Percentiles rank a stretch among this genome's conserved stretches.
These are phyloP conservation scores for Spodoptera picta DNA, from an alignment of 2,888 invertebrate species.

Conservation along the genomic window DNA sequence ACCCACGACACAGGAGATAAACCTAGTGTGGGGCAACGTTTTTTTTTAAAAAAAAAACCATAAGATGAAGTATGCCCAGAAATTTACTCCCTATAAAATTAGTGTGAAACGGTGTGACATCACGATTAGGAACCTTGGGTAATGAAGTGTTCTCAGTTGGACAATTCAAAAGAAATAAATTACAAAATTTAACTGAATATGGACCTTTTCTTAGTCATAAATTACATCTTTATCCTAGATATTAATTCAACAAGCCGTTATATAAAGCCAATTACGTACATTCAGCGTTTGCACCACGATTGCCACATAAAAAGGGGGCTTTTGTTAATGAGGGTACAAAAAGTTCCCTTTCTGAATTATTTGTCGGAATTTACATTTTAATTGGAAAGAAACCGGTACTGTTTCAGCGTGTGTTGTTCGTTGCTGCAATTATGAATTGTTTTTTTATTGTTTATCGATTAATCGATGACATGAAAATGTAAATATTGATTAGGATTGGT, in stretches of 20 bases:
- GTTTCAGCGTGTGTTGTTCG: slow-evolving; percentile 37
- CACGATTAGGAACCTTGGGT: slow-evolving; percentile 11
- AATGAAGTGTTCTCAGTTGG: slow-evolving; percentile 45
- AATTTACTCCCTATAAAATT: background rate
- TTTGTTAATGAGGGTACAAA: slow-evolving; percentile 77
- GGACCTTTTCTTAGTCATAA: slow-evolving; percentile 52
- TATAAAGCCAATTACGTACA: slow-evolving; percentile 72
- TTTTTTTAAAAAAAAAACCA: too few species aligned
- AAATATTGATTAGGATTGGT: too few species aligned
- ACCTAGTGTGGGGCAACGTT: too few species aligned
- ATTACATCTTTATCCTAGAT: slow-evolving; percentile 61
- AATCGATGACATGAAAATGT: background rate
- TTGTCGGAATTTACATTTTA: slow-evolving; percentile 78
- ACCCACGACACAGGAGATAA: too few species aligned
- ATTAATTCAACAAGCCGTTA: slow-evolving; percentile 69
- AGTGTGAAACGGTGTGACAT: slow-evolving; percentile 8
- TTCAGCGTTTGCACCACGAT: slow-evolving; percentile 70
- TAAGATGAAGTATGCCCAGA: too few species aligned
- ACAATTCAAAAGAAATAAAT: slow-evolving; percentile 47
- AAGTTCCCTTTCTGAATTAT: slow-evolving; percentile 76
- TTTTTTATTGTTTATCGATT: background rate
- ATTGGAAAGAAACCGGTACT: slow-evolving; percentile 74
- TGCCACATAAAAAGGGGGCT: slow-evolving; percentile 67
- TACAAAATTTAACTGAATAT: slow-evolving; percentile 47
- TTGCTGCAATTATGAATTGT: slow-evolving; percentile 16